These are phyloP conservation scores for Myotis findleyi DNA, from an alignment of 2,797 vertebrate species.

Conservation along the genomic window DNA sequence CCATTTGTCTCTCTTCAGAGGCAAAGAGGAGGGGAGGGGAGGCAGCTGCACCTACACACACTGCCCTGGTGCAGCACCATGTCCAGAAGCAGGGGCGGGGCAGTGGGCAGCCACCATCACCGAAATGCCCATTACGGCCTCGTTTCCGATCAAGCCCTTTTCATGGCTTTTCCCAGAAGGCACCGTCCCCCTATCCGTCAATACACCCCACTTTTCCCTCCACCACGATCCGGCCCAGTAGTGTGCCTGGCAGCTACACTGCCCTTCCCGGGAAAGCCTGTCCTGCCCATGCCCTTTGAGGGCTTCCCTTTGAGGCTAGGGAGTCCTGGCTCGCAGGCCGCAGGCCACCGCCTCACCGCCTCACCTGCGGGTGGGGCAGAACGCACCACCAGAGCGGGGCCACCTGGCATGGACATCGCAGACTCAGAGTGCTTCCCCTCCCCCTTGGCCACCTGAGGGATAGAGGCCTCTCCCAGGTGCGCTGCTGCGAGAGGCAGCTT, in stretches of 20 bases:
- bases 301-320: neutral
- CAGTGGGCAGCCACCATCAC: neutral
- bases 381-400: neutral
- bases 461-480: neutral
- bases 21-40: neutral
- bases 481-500: neutral
- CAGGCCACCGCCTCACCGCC: neutral
- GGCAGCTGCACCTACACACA: neutral
- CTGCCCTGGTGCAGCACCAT: neutral
- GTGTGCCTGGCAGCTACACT: neutral
- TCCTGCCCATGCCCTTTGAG: neutral
- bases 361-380: neutral
- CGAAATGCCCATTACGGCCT: neutral
- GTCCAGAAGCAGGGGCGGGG: neutral
- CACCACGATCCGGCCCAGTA: neutral
- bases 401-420: neutral
- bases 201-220: neutral
- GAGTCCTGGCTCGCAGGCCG: neutral
- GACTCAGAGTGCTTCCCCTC: neutral
- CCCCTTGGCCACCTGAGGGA: neutral
- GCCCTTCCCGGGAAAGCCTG: neutral
- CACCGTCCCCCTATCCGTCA: neutral
- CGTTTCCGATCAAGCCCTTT: neutral
- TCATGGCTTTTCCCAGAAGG: neutral
- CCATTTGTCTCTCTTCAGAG: no score